Evolutionary conservation across 1,140 invertebrate genomes (phyloP), one percentile per base, ranked within the genome.

Genomic region (Patella vulgata): DNA sequence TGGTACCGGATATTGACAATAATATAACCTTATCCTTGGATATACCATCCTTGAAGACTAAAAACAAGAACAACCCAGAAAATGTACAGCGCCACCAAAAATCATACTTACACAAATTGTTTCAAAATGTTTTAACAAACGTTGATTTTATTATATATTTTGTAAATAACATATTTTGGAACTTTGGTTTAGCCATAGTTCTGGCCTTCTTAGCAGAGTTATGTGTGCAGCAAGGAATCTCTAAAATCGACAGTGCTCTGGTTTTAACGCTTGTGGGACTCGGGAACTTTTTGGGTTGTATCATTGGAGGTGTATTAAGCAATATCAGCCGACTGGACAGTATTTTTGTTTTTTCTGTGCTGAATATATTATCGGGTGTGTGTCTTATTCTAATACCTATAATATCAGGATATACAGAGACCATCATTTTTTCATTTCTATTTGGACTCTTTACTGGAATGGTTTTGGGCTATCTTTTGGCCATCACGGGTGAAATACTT

Each of bases 131-230:
- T 21, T 68, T 80, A 21, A 64, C 63, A 40, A 65, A 74, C 48
- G 36, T 72, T 21, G 59, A 67, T 40, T 80, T 80, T 53, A 47
- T 73, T 30, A 59, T 80, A 3, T 80, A 73, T 50, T 76, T 74
- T 60, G 17, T 77, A 27, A 78, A 74, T 30, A 79, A 78, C 40
- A 69, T 79, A 8, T 55, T 78, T 39, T 81, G 79, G 79, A 81
- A 81, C 58, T 65, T 73, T 23, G 74, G 70, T 6, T 56, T 52
- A 17, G 59, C 57, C 9, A 72, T 78, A 17, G 30, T 73, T 3
- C 47, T 74, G 40, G 39, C 78, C 0, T 70, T 77, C 59, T 70
- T 46, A 17, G 70, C 76, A 14, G 78, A 77, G 23, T 78, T 73
- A 48, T 51, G 68, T 25, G 52, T 53, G n/a, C 42, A 68, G 19